These are phyloP conservation scores for Clostera curtula DNA, from an alignment of 2,888 invertebrate species.

Conservation along the genomic window DNA sequence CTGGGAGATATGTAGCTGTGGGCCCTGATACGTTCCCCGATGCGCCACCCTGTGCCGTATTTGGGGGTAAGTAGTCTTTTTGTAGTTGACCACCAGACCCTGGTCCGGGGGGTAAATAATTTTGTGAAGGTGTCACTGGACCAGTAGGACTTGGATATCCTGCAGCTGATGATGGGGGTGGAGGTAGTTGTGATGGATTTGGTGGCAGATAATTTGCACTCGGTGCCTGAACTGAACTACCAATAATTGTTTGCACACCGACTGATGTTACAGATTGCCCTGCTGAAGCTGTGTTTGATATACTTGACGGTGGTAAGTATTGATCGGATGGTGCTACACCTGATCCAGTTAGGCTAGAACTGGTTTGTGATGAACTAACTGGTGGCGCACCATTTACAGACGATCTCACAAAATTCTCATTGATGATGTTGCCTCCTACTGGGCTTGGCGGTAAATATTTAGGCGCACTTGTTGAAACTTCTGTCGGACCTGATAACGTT, in stretches of 20 bases:
- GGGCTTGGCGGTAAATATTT: constrained; percentile 48
- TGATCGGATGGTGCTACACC: constrained; percentile 20
- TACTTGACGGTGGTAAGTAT: constrained; percentile 31
- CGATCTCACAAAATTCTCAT: constrained; percentile 13
- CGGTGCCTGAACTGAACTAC: constrained; percentile 17
- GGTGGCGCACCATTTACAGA: constrained; percentile 15
- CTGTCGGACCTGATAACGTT: constrained; percentile 11
- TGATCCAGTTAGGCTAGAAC: constrained; percentile 8
- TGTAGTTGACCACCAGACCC: constrained; percentile 8
- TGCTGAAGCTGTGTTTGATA: constrained; percentile 9
- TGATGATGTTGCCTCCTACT: constrained; percentile 8
- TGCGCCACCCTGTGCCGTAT: constrained; percentile 9
- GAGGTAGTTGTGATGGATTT: constrained; percentile 11
- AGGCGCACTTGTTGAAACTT: constrained; percentile 49
- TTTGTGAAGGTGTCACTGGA: constrained; percentile 16
- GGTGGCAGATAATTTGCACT: constrained; percentile 29
- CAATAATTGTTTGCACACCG: constrained; percentile 11
- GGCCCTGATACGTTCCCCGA: constrained; percentile 33
- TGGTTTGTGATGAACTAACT: constrained; percentile 3
- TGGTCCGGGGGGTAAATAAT: constrained; percentile 21
- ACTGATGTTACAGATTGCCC: constrained; percentile 7
- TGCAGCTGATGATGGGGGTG: constrained; percentile 18
- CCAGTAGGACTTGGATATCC: constrained; percentile 10
- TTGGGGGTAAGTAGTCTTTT: constrained; percentile 38
- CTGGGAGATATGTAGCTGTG: constrained; percentile 49